phyloP scores from a whole-genome alignment of 92 coral and sea anemone species.

The Actinernus sp. region DNA sequence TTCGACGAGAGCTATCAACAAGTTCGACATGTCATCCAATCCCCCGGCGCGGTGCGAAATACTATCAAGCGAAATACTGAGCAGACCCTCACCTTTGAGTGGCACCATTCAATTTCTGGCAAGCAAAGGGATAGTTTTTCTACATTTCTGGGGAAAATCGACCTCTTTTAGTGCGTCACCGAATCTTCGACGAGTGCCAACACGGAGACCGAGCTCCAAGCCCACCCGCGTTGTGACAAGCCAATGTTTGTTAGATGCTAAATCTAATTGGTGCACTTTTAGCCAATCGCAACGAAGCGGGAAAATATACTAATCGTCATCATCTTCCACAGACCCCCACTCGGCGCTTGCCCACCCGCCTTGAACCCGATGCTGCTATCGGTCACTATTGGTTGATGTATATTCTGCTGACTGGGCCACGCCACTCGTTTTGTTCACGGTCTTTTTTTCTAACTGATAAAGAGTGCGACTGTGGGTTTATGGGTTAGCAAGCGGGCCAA shows the following conservation, averaged over 20 bases:
- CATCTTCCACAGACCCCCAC: no score
- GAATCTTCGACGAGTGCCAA: constrained; percentile 20
- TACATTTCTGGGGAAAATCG: constrained; percentile 18
- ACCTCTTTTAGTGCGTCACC: not conserved
- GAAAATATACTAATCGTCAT: no score
- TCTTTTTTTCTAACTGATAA: no score
- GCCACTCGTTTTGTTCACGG: no score
- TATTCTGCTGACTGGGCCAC: no score
- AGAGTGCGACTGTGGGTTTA: no score
- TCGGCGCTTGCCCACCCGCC: no score
- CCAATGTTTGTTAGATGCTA: constrained; percentile 66
- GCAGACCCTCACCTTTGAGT: constrained; percentile 61
- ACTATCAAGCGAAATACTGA: constrained; percentile 44
- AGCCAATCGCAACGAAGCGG: constrained; percentile 67
- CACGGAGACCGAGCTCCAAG: constrained; percentile 18
- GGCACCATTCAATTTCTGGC: constrained; percentile 54
- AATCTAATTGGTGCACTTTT: constrained; percentile 48
- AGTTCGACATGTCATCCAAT: constrained; percentile 38
- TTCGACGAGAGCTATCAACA: constrained; percentile 61
- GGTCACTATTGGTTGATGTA: no score
- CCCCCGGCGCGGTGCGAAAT: constrained; percentile 32
- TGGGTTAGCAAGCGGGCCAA: no score
- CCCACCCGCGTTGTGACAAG: constrained; percentile 74
- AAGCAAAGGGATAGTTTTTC: constrained; percentile 30
- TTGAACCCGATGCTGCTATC: no score